Percentiles rank a stretch among this genome's conserved stretches.
Conservation (phyloP, 2,888 invertebrate species). For the Scaptomyza parva region DNA sequence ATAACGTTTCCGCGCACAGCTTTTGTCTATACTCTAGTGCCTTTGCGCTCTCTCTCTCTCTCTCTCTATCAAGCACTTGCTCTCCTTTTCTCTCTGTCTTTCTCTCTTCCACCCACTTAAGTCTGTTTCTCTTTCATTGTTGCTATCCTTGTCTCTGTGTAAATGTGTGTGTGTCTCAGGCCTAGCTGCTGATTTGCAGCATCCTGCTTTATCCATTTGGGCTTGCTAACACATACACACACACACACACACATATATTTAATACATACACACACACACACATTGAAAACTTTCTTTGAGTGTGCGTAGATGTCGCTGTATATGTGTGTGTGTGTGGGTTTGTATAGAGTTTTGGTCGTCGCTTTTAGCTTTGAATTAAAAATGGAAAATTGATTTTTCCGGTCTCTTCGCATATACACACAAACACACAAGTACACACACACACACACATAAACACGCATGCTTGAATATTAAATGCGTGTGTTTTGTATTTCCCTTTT, state of each 20-base stretch:
- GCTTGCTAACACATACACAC: conserved; percentile 49
- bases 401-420: conserved; percentile 68
- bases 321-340: conserved; percentile 7
- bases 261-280: conserved; percentile 21
- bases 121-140: conserved; percentile 15
- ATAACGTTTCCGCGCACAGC: conserved; percentile 53
- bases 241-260: conserved; percentile 30
- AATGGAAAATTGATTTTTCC: conserved; percentile 85
- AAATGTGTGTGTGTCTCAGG: conserved; percentile 29
- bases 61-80: not conserved
- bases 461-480: conserved; percentile 21
- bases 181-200: conserved; percentile 65
- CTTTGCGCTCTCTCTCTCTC: conserved; percentile 3
- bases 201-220: conserved; percentile 76
- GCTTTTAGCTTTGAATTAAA: conserved; percentile 78
- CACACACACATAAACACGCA: conserved; percentile 24
- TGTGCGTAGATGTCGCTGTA: conserved; percentile 16
- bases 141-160: conserved; percentile 7
- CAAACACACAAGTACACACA: conserved; percentile 11
- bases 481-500: conserved; percentile 33
- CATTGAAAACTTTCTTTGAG: conserved; percentile 19
- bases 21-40: conserved; percentile 56
- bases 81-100: conserved; percentile 4
- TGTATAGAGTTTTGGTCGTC: conserved; percentile 24
- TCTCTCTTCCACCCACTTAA: conserved; percentile 6